Evolutionary conservation across 2,113 vertebrate species (phyloP).

Genomic region (Scytalopus superciliaris): DNA sequence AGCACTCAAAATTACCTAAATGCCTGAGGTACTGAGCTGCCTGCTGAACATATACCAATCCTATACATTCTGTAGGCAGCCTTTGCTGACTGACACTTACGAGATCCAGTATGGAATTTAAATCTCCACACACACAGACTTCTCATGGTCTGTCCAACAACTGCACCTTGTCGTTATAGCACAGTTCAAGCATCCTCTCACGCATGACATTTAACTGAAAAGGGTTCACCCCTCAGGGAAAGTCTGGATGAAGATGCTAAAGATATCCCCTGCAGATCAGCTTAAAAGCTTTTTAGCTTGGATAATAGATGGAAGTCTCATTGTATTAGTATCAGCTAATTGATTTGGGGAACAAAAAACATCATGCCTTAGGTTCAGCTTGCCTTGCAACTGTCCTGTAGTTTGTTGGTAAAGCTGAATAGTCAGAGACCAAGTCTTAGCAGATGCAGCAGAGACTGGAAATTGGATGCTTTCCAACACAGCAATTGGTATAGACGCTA

Average conservation of each 20-base stretch:
- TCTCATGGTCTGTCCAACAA: background rate
- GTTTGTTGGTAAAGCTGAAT: background rate
- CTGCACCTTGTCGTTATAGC: background rate
- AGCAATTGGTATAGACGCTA: background rate
- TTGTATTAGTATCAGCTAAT: slow-evolving; percentile 16
- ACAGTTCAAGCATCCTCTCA: background rate
- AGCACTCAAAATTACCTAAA: background rate
- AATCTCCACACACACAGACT: background rate
- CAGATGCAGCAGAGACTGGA: background rate
- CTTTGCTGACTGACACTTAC: background rate
- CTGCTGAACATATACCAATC: background rate
- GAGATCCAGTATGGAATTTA: background rate
- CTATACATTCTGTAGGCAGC: background rate
- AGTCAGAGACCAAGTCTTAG: background rate
- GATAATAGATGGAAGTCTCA: background rate
- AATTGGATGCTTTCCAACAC: slow-evolving; percentile 31
- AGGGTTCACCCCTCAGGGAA: background rate
- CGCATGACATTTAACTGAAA: background rate
- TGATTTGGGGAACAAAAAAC: slow-evolving; percentile 23
- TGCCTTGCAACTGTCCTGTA: background rate
- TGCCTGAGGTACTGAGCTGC: background rate
- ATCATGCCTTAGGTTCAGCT: background rate
- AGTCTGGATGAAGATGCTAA: slow-evolving; percentile 31
- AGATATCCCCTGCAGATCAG: slow-evolving; percentile 4
- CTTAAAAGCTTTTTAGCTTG: slow-evolving; percentile 30